phyloP scores from a whole-genome alignment of 1,140 invertebrate genomes.

The Drosophila yakuba region DNA sequence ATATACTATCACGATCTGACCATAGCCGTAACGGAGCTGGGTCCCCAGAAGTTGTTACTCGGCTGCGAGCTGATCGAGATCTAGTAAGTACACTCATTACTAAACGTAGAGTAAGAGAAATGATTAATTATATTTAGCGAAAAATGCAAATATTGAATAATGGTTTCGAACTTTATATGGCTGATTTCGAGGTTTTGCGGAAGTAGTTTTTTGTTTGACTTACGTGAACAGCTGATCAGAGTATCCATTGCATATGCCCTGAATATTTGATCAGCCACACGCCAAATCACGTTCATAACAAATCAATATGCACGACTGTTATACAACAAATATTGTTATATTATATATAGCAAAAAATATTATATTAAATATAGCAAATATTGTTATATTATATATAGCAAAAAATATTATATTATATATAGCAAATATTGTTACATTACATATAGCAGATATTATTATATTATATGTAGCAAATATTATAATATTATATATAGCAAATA shows the following conservation, averaged over 20 bases:
- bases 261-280: background rate
- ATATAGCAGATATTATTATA: no score
- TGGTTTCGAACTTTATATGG: background rate
- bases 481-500: no score
- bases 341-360: no score
- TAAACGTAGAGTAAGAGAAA: background rate
- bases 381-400: no score
- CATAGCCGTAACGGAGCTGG: constrained; percentile 91
- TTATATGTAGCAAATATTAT: no score
- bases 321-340: background rate
- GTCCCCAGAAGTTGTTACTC: constrained; percentile 87
- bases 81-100: constrained; percentile 87
- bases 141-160: background rate
- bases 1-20: constrained; percentile 92
- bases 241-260: background rate
- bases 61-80: constrained; percentile 94
- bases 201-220: constrained; percentile 8
- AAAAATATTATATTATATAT: no score
- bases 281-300: background rate
- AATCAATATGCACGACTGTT: background rate
- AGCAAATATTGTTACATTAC: background rate
- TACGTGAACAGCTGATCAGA: constrained; percentile 2
- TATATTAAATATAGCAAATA: no score
- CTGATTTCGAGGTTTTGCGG: constrained; percentile 21
- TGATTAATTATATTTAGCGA: background rate